Base-by-base conservation (phyloP, 2,113 vertebrate genomes). In the Muscicapa adusta region DNA sequence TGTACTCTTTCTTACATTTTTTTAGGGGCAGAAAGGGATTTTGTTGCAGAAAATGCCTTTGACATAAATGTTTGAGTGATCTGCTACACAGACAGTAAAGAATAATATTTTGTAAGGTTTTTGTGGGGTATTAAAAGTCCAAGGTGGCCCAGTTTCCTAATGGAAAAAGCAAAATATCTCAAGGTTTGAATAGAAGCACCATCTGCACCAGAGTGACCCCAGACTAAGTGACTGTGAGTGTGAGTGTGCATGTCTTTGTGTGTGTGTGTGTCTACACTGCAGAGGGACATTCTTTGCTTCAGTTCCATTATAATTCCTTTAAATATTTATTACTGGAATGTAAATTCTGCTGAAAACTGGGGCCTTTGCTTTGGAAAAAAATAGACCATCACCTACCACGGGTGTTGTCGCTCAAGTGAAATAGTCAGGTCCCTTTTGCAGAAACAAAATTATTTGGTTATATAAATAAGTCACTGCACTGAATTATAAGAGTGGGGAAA, bases 261-360 rank as follows among this genome's bases (percentile, higher is more conserved):
- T 29, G 8, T 2, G 6, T 5, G 6, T n/a, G 25, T 29, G 51
- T 42, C n/a, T 60, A 60, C 45, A 79, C 58, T 92, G 93, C 92
- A 88, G 60, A 91, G 85, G 40, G 78, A 94, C 75, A 85, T 88
- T 83, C 83, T 96, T 94, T 94, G 77, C 57, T 95, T 95, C 78
- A 51, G 66, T 87, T 96, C 87, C 91, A 19, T 96, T 96, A 85
- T 83, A 92, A 95, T 96, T 95, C 81, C 93, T 96, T 97, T 95
- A 98, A 97, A 98, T 98, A 97, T 98, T 98, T 98, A 96, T 95
- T 94, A 91, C 87, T 66, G 89, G 81, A 96, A 96, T 94, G 94
- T 96, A 97, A 97, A 97, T 97, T 93, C 85, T 78, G 80, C 75
- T 85, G 72, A 89, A 97, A 96, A 82, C 82, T 57, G 96, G 97